phyloP scores from a whole-genome alignment of 2,797 vertebrate species.

The Brotula barbata region DNA sequence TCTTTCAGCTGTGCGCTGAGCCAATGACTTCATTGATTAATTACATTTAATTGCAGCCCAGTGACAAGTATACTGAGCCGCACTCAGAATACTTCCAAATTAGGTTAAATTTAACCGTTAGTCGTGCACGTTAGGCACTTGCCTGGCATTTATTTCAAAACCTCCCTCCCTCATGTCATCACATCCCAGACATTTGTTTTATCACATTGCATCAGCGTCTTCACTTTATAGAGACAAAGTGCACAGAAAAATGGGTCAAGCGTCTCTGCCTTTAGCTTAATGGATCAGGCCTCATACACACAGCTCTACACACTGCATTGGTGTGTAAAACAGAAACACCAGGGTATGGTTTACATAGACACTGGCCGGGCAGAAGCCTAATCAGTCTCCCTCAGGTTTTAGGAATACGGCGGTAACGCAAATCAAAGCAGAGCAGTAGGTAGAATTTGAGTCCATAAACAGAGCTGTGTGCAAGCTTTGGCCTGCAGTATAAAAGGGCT shows the following conservation, averaged over 20 bases:
- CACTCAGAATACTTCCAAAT: not conserved
- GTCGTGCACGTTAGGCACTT: too few species aligned
- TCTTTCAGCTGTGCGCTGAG: too few species aligned
- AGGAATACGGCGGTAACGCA: constrained; percentile 11
- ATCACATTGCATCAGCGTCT: too few species aligned
- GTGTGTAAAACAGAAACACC: constrained; percentile 18
- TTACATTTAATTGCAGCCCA: too few species aligned
- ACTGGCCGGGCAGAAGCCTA: constrained; percentile 11
- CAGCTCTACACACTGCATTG: not conserved
- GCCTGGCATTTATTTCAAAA: too few species aligned
- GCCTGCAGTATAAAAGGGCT: constrained; percentile 57
- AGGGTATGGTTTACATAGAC: too few species aligned
- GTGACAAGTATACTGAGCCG: too few species aligned
- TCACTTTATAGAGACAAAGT: not conserved
- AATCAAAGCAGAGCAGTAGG: constrained; percentile 35
- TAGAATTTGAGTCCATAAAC: constrained; percentile 34
- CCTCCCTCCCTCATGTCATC: too few species aligned
- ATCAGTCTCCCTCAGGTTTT: constrained; percentile 38
- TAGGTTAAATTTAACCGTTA: too few species aligned
- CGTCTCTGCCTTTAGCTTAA: not conserved
- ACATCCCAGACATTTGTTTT: too few species aligned
- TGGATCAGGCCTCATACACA: constrained; percentile 1
- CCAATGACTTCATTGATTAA: too few species aligned
- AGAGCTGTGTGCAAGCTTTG: constrained; percentile 43
- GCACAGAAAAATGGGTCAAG: not conserved